Percentiles rank a stretch among this genome's conserved stretches.
Conservation (phyloP, 2,797 vertebrate genomes). For the Ctenopoma multispine region DNA sequence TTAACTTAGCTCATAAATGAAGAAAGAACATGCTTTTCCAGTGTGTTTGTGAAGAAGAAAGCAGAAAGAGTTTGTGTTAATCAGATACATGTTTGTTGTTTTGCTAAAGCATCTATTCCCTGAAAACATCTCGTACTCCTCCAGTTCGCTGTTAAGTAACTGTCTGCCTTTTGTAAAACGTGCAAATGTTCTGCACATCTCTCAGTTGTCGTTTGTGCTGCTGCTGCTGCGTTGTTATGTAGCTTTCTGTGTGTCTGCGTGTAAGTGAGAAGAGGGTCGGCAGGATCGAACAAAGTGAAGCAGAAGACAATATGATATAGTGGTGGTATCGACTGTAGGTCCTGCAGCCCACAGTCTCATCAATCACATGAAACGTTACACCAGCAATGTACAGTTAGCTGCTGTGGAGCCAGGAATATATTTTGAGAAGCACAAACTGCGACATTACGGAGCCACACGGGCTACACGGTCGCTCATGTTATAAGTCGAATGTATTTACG, state of each 20-base stretch:
- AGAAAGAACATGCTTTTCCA: too few species aligned
- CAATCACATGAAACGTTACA: constrained; percentile 48
- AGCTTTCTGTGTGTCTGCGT: background rate
- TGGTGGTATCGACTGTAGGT: constrained; percentile 37
- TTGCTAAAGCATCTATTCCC: constrained; percentile 14
- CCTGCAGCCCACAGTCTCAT: constrained; percentile 45
- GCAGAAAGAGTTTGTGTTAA: constrained; percentile 1
- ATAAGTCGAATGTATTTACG: too few species aligned
- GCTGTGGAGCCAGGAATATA: background rate
- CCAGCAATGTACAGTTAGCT: constrained; percentile 39
- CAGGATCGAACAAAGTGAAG: constrained; percentile 11
- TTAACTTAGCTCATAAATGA: background rate
- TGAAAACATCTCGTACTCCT: background rate
- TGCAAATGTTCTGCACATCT: constrained; percentile 7
- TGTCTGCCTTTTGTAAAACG: constrained; percentile 25
- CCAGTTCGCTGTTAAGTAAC: constrained; percentile 4
- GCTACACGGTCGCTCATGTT: background rate
- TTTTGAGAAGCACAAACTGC: background rate
- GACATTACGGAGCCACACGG: background rate
- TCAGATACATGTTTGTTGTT: constrained; percentile 27
- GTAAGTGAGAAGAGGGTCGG: background rate
- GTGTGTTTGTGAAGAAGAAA: background rate
- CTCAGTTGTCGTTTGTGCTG: background rate
- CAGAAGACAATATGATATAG: constrained; percentile 45
- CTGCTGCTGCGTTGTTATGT: constrained; percentile 5